These are phyloP conservation scores for Coelogynopora nodosa DNA, from an alignment of 2,888 invertebrate genomes.

Conservation along the genomic window DNA sequence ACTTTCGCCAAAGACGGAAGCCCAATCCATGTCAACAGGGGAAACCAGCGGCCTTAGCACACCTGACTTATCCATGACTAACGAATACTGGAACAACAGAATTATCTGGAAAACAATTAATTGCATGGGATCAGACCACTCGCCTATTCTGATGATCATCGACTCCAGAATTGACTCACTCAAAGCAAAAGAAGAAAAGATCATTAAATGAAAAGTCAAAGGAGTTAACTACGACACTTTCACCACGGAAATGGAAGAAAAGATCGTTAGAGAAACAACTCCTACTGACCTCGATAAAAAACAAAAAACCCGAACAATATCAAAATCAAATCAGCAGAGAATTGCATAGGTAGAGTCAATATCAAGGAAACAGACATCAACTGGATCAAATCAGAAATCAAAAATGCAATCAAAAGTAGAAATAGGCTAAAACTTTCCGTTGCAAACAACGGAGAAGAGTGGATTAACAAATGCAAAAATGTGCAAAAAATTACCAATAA, in stretches of 20 bases:
- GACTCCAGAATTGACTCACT: conserved; percentile 28
- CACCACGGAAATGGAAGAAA: neutral
- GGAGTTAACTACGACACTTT: neutral
- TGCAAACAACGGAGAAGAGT: neutral
- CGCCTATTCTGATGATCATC: conserved; percentile 11
- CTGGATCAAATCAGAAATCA: conserved; percentile 27
- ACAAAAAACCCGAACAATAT: conserved; percentile 5
- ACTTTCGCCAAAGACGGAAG: conserved; percentile 17
- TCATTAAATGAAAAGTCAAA: conserved; percentile 21
- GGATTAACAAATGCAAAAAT: conserved; percentile 7
- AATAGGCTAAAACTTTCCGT: neutral
- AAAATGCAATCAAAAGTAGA: conserved; percentile 25
- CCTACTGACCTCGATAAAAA: conserved; percentile 24
- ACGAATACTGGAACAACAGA: conserved; percentile 3
- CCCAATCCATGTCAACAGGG: neutral
- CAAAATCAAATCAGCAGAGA: conserved; percentile 16
- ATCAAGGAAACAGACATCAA: neutral
- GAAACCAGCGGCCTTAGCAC: neutral
- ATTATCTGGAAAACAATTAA: neutral
- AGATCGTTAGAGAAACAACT: neutral
- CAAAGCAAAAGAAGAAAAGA: neutral
- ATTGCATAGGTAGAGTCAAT: conserved; percentile 1
- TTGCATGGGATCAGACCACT: neutral
- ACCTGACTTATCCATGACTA: conserved; percentile 4
- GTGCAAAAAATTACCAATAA: conserved; percentile 10